Evolutionary conservation across 1,140 invertebrate species (phyloP).

Genomic region (Ditylenchus dipsaci): DNA sequence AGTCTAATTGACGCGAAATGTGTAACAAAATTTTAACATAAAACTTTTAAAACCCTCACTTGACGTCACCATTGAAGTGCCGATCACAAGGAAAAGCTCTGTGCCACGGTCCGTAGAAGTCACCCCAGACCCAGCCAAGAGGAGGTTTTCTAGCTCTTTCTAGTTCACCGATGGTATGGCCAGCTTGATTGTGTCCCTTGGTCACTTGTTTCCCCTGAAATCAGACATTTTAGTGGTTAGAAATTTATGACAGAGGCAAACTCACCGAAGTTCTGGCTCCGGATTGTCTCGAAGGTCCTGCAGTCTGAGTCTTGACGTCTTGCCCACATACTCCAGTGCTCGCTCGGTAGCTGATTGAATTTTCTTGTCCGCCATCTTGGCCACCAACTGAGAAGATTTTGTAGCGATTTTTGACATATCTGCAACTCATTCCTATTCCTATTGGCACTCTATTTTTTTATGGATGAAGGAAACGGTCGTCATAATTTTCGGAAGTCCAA

Average conservation of each 20-base stretch:
- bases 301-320: constrained; percentile 37
- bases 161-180: constrained; percentile 51
- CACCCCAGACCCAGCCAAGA: constrained; percentile 57
- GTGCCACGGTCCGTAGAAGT: constrained; percentile 55
- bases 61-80: constrained; percentile 56
- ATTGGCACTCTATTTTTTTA: no score
- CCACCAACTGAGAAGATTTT: no score
- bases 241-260: background rate
- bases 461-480: no score
- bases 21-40: background rate
- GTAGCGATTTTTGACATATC: no score
- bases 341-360: constrained; percentile 25
- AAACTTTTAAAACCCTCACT: constrained; percentile 30
- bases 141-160: constrained; percentile 54
- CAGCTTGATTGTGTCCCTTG: constrained; percentile 41
- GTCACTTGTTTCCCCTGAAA: constrained; percentile 40
- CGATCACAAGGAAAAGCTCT: constrained; percentile 53
- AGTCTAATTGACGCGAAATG: no score
- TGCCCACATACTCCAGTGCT: constrained; percentile 41
- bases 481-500: no score
- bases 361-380: background rate
- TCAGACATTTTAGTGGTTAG: background rate
- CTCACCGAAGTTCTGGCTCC: constrained; percentile 36
- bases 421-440: no score
- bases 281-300: constrained; percentile 47